These are phyloP conservation scores for Drosophila suzukii DNA, from an alignment of 1,140 invertebrate genomes.

Conservation along the genomic window DNA sequence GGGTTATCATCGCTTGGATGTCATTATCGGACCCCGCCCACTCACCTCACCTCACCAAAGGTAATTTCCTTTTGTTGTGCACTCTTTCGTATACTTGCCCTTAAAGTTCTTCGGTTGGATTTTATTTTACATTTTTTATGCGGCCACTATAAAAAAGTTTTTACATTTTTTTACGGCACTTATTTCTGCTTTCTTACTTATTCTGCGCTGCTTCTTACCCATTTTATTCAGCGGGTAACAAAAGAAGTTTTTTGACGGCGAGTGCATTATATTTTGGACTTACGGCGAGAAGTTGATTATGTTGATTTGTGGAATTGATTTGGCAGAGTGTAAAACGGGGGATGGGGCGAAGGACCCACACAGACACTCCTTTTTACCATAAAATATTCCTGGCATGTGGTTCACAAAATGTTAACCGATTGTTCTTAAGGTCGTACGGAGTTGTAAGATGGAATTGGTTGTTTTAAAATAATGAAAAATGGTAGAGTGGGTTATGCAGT, in stretches of 20 bases:
- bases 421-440: constrained; percentile 49
- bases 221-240: constrained; percentile 52
- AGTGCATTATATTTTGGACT: constrained; percentile 80
- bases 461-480: not conserved
- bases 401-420: constrained; percentile 48
- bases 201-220: constrained; percentile 13
- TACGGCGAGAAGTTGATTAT: constrained; percentile 77
- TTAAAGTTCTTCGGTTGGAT: constrained; percentile 51
- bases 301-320: constrained; percentile 82
- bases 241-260: constrained; percentile 64
- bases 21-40: constrained; percentile 64
- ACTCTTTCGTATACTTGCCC: constrained; percentile 47
- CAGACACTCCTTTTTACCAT: constrained; percentile 45
- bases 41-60: constrained; percentile 33
- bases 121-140: constrained; percentile 81
- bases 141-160: constrained; percentile 79
- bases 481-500: not conserved
- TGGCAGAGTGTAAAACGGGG: constrained; percentile 6
- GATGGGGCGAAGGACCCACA: constrained; percentile 2
- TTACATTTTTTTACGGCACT: constrained; percentile 78
- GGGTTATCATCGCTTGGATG: constrained; percentile 52
- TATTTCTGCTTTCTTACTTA: constrained; percentile 53
- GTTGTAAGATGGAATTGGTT: constrained; percentile 28
- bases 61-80: constrained; percentile 71
- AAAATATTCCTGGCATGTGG: constrained; percentile 69